Conservation (phyloP, 2,888 invertebrate genomes). For the Zeuzera pyrina region DNA sequence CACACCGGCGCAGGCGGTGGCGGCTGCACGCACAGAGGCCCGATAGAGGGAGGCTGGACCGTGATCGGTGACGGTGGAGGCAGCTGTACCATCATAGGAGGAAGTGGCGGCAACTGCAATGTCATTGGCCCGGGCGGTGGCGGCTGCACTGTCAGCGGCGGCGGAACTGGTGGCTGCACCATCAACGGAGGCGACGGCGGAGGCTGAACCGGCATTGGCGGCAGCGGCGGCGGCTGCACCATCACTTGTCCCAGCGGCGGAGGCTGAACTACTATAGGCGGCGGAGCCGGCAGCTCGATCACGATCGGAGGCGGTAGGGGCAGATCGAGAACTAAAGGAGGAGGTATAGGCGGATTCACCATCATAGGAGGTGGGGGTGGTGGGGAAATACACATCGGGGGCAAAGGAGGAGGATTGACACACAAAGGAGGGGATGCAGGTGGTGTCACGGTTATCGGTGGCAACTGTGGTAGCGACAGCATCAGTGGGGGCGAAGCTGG, state of each 20-base stretch:
- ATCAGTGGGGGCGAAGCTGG: constrained; percentile 43
- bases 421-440: constrained; percentile 26
- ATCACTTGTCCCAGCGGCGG: constrained; percentile 40
- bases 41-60: constrained; percentile 5
- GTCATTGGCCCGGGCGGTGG: constrained; percentile 41
- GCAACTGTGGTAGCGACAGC: constrained; percentile 39
- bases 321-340: constrained; percentile 21
- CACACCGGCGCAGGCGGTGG: constrained; percentile 46
- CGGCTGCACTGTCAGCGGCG: constrained; percentile 54
- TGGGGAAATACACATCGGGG: constrained; percentile 36
- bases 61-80: constrained; percentile 30
- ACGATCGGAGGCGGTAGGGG: constrained; percentile 24
- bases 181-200: constrained; percentile 52
- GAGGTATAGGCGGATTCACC: constrained; percentile 45
- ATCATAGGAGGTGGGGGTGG: constrained; percentile 45
- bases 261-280: constrained; percentile 27
- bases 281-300: constrained; percentile 23
- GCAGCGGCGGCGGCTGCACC: constrained; percentile 50
- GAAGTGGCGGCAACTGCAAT: constrained; percentile 40
- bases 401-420: constrained; percentile 26
- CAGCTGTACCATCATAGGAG: constrained; percentile 9
- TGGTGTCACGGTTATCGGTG: constrained; percentile 41
- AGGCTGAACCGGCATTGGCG: constrained; percentile 48
- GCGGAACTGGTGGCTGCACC: constrained; percentile 47
- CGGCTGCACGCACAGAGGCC: constrained; percentile 36